phyloP scores from a whole-genome alignment of 2,113 vertebrate genomes.

The Montifringilla adamsi region DNA sequence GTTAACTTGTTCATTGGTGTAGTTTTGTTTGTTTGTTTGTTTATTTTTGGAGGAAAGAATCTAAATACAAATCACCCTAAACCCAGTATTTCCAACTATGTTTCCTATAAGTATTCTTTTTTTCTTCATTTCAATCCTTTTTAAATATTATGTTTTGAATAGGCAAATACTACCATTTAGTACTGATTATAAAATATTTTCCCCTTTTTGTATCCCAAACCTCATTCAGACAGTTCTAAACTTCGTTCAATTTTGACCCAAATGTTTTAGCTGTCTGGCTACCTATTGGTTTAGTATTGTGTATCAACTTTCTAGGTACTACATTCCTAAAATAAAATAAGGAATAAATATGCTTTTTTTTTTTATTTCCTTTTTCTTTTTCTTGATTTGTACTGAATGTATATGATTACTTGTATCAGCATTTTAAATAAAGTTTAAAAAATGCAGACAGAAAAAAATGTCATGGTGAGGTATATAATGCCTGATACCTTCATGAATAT shows the following conservation, averaged over 20 bases:
- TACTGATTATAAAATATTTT: not conserved
- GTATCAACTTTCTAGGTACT: not conserved
- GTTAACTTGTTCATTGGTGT: not conserved
- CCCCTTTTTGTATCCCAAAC: not conserved
- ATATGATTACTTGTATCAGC: not conserved
- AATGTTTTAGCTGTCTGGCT: not conserved
- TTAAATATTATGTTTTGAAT: not conserved
- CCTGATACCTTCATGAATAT: not conserved
- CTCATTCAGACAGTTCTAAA: not conserved
- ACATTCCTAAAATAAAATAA: not conserved
- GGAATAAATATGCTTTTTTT: not conserved
- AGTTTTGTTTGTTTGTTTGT: not conserved
- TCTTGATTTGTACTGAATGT: not conserved
- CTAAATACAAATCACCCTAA: not conserved
- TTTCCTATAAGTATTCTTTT: not conserved
- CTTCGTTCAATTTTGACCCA: not conserved
- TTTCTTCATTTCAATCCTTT: not conserved
- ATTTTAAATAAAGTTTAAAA: not conserved
- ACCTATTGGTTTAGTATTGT: not conserved
- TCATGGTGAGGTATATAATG: conserved; percentile 12
- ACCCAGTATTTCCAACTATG: not conserved
- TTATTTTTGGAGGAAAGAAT: not conserved
- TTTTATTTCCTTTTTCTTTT: not conserved
- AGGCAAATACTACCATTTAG: not conserved
- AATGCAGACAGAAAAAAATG: not conserved